Percentiles rank a stretch among this genome's conserved stretches.
phyloP scores from a whole-genome alignment of 2,797 vertebrate genomes.

The Cyclopterus lumpus region DNA sequence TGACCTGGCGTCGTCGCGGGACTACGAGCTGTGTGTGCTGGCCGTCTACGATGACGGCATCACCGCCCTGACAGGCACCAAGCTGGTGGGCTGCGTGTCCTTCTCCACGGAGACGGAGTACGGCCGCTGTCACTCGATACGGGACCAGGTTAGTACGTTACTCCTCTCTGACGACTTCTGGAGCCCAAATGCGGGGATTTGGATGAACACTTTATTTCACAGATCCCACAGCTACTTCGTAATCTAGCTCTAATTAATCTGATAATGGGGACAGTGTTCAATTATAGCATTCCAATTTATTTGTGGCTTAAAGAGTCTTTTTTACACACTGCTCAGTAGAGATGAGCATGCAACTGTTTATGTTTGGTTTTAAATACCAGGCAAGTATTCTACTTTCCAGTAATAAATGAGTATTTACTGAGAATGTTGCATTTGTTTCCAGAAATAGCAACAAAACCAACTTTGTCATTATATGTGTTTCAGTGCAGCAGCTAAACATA shows the following conservation, averaged over 20 bases:
- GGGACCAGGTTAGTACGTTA: slow-evolving; percentile 73
- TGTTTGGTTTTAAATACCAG: not conserved
- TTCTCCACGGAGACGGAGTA: slow-evolving; percentile 86
- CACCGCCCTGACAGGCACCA: slow-evolving; percentile 86
- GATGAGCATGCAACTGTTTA: not conserved
- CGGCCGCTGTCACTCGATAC: slow-evolving; percentile 87
- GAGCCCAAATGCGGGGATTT: too few species aligned
- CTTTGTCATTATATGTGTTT: not conserved
- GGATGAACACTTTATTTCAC: not conserved
- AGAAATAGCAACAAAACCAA: not conserved
- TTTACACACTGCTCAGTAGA: not conserved
- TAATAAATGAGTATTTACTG: not conserved
- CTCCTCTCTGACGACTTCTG: not conserved
- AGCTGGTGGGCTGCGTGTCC: slow-evolving; percentile 87
- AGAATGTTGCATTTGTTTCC: not conserved
- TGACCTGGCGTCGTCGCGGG: slow-evolving; percentile 87
- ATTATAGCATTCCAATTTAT: not conserved
- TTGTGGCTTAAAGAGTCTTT: not conserved
- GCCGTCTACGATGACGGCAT: slow-evolving; percentile 88
- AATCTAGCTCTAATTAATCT: not conserved
- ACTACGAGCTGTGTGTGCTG: slow-evolving; percentile 89
- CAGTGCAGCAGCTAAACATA: not conserved
- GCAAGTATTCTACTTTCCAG: not conserved
- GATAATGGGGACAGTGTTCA: not conserved
- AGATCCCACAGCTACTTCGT: too few species aligned